phyloP scores from a whole-genome alignment of 2,888 invertebrate species.

The Conistra vaccinii region DNA sequence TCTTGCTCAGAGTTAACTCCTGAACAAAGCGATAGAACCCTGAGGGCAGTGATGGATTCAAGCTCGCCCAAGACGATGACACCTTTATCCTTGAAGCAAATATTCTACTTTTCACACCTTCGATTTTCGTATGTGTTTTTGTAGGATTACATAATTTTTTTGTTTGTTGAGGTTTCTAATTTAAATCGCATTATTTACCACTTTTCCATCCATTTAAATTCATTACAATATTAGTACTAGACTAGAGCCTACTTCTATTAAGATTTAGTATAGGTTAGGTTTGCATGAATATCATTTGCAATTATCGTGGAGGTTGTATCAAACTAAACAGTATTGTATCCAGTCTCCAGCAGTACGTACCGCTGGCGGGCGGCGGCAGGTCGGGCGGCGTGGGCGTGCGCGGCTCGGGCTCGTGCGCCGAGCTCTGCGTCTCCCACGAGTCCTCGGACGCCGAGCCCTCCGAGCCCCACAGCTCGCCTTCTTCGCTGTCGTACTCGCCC shows the following conservation, averaged over 20 bases:
- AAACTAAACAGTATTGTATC: neutral
- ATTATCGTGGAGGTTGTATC: neutral
- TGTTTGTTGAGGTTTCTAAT: neutral
- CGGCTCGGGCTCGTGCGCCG: constrained; percentile 84
- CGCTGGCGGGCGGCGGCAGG: constrained; percentile 27
- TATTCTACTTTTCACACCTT: neutral
- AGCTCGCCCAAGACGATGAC: no score
- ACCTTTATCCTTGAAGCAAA: neutral
- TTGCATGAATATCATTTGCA: no score
- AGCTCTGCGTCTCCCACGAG: constrained; percentile 96
- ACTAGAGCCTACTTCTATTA: neutral
- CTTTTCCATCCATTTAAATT: no score
- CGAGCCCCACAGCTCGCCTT: constrained; percentile 93
- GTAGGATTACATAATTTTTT: neutral
- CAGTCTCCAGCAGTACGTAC: constrained; percentile 4
- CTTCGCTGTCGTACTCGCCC: constrained; percentile 94
- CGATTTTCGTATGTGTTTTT: neutral
- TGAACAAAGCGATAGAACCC: no score
- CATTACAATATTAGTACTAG: neutral
- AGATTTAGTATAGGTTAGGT: neutral
- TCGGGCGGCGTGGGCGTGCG: constrained; percentile 68
- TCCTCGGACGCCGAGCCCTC: constrained; percentile 93
- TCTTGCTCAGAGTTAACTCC: neutral
- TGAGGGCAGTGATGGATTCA: no score
- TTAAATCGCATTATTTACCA: neutral